Base-by-base conservation (phyloP, 2,113 vertebrate genomes). In the Jacana jacana region DNA sequence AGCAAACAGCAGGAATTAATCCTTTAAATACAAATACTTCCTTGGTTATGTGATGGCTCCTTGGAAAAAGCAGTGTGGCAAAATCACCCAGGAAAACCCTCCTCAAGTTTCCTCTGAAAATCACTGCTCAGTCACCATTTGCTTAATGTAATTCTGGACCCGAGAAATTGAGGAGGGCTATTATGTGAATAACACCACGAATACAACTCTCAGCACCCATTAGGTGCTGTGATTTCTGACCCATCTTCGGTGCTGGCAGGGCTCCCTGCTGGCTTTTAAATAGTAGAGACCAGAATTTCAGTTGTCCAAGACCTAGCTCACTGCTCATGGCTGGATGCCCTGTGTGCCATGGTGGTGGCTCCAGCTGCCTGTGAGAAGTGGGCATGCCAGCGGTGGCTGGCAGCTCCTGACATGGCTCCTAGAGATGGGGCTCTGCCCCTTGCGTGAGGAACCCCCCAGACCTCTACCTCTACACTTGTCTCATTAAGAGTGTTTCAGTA, bases 1-100 rank as follows among this genome's bases (percentile, higher is more conserved):
- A 98, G 98, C 97, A 98, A 98, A 97, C 98, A 97, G 97, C 97
- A 57, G 96, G 98, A 97, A 96, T 96, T 98, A 98, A 98, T 98
- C 98, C 97, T 97, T 98, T 98, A 98, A 98, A 97, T 89, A 95
- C 69, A 89, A 97, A 97, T 57, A 92, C 95, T 97, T 93, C 57
- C 89, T 65, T 4, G 13, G 81, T 94, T 97, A 86, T 72, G 88
- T 19, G 76, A 96, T 91, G 81, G 86, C 75, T 97, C 91, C 76
- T 92, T 88, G 91, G 81, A 96, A 96, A 93, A 96, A 92, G 63
- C 90, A 92, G 58, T 39, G 72, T 88, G 88, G 88, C 75, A 92
- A 91, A 92, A 85, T 42, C 42, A 42, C 42, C 42, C n/a, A 60
- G 13, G 75, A 92, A 95, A 96, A 92, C 71, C 82, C 79, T 86